Evolutionary conservation across 2,113 vertebrate species (phyloP), one percentile per base, ranked within the genome.

Genomic region (Lucifuga dentata): DNA sequence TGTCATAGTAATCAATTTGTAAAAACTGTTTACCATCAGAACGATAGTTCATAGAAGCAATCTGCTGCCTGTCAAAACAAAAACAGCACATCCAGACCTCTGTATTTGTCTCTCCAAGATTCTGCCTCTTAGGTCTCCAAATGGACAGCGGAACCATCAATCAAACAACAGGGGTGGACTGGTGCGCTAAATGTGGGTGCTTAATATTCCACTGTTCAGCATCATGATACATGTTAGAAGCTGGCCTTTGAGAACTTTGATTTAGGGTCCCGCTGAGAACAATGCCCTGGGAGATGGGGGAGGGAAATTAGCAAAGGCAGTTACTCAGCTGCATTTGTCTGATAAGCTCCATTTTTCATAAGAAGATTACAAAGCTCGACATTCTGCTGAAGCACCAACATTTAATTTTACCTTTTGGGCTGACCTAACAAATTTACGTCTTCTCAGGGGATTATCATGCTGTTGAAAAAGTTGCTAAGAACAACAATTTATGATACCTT

Each of bases 331-430:
- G 61, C 61, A 63, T 88, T 83, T 72, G 75, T 82, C 57, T 83
- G 85, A 90, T 92, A 87, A 86, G 55, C 66, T 71, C 57, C 26
- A 55, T 86, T 84, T 85, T 85, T 80, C 48, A 49, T 43, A 76
- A 75, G 55, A 86, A 44, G 77, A 88, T 88, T 86, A 80, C 60
- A 72, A 36, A 72, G 72, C 43, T 65, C 36, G 6, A 26, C 67
- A 80, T 74, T 76, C 63, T 81, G 81, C 80, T 67, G 68, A 78
- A 74, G 57, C 36, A 62, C 57, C 64, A 60, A 73, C 72, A 59
- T 77, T 73, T 66, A 45, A 39, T 32, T 81, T 62, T 78, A 78
- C 60, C 69, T 71, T 39, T 57, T 40, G 57, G 68, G 64, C 75
- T 78, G 78, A 87, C 77, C 67, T 71, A 53, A 86, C 75, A 77